A percentile compares a stretch with the other conserved stretches of the same genome.
These are phyloP conservation scores for Mycalesis mineus DNA, from an alignment of 2,888 invertebrate genomes.

Conservation along the genomic window DNA sequence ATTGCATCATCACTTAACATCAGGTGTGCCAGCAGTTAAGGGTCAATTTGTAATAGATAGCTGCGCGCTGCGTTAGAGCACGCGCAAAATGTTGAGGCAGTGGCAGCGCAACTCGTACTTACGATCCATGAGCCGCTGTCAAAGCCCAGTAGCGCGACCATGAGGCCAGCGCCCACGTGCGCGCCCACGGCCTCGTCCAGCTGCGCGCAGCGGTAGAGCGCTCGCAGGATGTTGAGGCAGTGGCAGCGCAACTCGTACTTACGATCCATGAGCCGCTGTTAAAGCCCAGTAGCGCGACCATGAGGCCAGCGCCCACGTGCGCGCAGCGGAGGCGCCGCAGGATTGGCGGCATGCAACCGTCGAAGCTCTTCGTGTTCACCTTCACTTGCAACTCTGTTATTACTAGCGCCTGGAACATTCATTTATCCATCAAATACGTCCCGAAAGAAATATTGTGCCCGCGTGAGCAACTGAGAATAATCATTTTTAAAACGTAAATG, in stretches of 20 bases:
- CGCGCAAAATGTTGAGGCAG: no score
- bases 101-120: slow-evolving; percentile 39
- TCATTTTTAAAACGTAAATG: no score
- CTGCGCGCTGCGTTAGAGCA: no score
- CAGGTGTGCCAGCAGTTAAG: no score
- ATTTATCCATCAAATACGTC: neutral
- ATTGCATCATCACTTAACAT: no score
- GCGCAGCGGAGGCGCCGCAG: slow-evolving; percentile 74
- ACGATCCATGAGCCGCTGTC: slow-evolving; percentile 87
- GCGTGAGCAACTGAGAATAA: no score
- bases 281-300: no score
- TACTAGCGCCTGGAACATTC: slow-evolving; percentile 81
- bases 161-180: slow-evolving; percentile 83
- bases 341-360: slow-evolving; percentile 77
- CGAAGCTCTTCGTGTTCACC: slow-evolving; percentile 75
- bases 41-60: no score
- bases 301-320: slow-evolving; percentile 38
- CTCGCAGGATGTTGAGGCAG: slow-evolving; percentile 90
- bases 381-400: slow-evolving; percentile 82
- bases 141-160: slow-evolving; percentile 85
- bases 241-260: slow-evolving; percentile 84
- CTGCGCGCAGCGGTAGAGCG: slow-evolving; percentile 86
- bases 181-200: slow-evolving; percentile 80
- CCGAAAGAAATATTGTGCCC: no score
- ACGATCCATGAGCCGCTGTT: no score